phyloP scores from a whole-genome alignment of 2,797 vertebrate genomes.

The Pangasius larnaudii region DNA sequence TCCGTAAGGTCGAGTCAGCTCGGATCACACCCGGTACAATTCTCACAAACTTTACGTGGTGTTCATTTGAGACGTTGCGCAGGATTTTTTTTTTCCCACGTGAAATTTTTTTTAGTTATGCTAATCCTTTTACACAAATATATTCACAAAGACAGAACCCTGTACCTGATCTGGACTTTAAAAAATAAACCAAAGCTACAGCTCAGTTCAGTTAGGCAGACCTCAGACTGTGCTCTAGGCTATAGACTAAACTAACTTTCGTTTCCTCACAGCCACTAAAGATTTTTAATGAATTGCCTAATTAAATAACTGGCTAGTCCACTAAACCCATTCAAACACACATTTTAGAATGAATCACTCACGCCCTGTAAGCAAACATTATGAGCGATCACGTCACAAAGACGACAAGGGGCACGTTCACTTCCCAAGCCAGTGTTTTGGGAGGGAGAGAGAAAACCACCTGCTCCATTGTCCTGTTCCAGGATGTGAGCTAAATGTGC shows the following conservation, averaged over 20 bases:
- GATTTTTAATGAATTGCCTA: background rate
- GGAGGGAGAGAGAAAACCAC: background rate
- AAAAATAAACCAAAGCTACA: background rate
- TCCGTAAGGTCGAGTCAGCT: background rate
- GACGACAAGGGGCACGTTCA: slow-evolving; percentile 9
- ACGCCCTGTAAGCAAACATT: slow-evolving; percentile 43
- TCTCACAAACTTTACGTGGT: background rate
- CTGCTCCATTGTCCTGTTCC: slow-evolving; percentile 30
- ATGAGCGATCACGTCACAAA: slow-evolving; percentile 1
- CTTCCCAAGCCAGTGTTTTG: background rate
- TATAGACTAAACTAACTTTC: background rate
- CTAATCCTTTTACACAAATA: background rate
- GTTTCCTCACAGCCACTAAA: background rate
- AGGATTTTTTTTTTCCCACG: background rate
- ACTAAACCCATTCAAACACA: background rate
- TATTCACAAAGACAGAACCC: background rate
- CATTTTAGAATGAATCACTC: background rate
- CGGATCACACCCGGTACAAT: slow-evolving; percentile 12
- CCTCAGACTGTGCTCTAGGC: background rate
- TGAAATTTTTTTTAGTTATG: background rate
- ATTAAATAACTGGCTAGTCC: background rate
- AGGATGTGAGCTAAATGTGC: slow-evolving; percentile 2
- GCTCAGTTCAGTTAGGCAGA: background rate
- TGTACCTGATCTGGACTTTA: no score
- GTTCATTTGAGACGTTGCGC: background rate